Evolutionary conservation across 2,797 vertebrate genomes (phyloP).

Genomic region (Buphagus erythrorhynchus): DNA sequence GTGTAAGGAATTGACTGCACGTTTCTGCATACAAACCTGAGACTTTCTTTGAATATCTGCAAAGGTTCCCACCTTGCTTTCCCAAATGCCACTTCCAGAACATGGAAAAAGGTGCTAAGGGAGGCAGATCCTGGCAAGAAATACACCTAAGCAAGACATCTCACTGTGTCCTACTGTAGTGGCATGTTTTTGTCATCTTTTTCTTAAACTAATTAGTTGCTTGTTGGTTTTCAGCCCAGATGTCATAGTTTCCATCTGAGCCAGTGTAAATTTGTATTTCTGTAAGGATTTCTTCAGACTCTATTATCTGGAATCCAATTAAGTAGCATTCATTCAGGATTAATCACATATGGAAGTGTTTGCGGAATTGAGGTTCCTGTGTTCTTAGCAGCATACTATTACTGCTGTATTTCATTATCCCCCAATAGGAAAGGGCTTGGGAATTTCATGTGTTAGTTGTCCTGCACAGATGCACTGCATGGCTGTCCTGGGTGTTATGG

Average conservation of each 20-base stretch:
- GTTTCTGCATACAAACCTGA: background rate
- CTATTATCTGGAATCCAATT: conserved; percentile 19
- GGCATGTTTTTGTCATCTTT: background rate
- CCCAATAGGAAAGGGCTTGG: background rate
- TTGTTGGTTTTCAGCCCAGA: conserved; percentile 24
- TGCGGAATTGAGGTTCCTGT: background rate
- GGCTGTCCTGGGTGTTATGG: background rate
- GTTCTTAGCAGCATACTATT: background rate
- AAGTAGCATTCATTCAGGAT: background rate
- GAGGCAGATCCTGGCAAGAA: background rate
- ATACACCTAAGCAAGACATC: background rate
- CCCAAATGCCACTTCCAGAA: background rate
- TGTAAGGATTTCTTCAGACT: conserved; percentile 23
- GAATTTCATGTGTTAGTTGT: background rate
- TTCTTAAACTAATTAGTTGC: background rate
- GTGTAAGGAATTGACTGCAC: background rate
- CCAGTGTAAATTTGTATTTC: conserved; percentile 19
- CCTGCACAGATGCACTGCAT: background rate
- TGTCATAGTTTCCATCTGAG: conserved; percentile 18
- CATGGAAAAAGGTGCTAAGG: background rate
- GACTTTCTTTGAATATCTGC: background rate
- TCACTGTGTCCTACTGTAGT: background rate
- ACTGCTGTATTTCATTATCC: background rate
- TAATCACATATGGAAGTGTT: conserved; percentile 18
- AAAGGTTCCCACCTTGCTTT: background rate